Evolutionary conservation across 92 coral and sea anemone species (phyloP).

Genomic region (Umimayanthus kanabou): DNA sequence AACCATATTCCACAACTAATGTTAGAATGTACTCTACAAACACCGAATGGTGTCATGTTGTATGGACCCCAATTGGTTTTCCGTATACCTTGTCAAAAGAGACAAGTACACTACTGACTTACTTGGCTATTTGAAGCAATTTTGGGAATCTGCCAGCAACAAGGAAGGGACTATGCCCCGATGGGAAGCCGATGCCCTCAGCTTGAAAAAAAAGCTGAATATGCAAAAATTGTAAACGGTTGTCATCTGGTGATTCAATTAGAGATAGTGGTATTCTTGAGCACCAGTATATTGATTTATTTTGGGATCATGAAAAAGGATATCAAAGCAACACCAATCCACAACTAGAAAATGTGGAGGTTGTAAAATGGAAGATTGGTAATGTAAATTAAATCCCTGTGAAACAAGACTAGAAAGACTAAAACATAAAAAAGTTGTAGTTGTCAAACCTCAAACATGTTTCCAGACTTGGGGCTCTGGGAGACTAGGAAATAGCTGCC

Average conservation of each 20-base stretch:
- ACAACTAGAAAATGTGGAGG: constrained; percentile 43
- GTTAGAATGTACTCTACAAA: constrained; percentile 55
- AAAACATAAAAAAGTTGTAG: neutral
- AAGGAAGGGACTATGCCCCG: constrained; percentile 21
- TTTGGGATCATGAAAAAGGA: constrained; percentile 2
- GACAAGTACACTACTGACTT: constrained; percentile 42
- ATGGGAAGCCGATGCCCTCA: constrained; percentile 55
- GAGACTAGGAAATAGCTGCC: constrained; percentile 54
- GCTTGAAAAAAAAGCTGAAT: constrained; percentile 39
- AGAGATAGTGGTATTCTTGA: constrained; percentile 3
- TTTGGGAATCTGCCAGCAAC: constrained; percentile 43
- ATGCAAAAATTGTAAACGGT: constrained; percentile 10
- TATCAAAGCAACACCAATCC: neutral
- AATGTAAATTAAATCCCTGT: constrained; percentile 52
- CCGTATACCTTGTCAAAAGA: constrained; percentile 44
- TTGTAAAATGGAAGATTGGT: constrained; percentile 54
- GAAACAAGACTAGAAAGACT: constrained; percentile 26
- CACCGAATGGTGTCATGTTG: constrained; percentile 50
- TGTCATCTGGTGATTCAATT: constrained; percentile 6
- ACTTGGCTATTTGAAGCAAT: constrained; percentile 30
- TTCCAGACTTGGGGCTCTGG: constrained; percentile 42
- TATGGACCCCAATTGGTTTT: constrained; percentile 66
- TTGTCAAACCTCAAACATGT: constrained; percentile 22
- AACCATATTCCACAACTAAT: constrained; percentile 59
- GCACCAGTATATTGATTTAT: constrained; percentile 3